Evolutionary conservation across 2,113 vertebrate species (phyloP).

Genomic region (Laterallus jamaicensis): DNA sequence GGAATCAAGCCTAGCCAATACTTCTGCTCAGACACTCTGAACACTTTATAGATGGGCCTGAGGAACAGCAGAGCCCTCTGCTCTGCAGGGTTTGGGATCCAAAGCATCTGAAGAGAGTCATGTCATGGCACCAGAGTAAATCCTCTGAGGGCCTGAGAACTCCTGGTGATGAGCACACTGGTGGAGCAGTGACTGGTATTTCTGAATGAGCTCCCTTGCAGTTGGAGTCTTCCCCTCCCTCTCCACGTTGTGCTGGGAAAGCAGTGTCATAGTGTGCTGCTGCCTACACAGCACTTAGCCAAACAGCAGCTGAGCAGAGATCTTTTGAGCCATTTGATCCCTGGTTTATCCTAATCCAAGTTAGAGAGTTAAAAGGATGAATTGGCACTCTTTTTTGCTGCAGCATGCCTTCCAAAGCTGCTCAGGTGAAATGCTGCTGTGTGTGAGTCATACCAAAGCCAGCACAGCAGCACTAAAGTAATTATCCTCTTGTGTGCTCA

Average conservation of each 20-base stretch:
- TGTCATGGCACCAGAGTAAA: not conserved
- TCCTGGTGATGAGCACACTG: not conserved
- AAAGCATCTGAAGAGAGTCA: not conserved
- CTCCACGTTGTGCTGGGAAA: not conserved
- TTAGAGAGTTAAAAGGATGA: not conserved
- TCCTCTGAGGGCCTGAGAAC: not conserved
- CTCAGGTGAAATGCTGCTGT: not conserved
- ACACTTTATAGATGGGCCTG: not conserved
- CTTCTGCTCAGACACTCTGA: not conserved
- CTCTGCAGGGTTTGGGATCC: not conserved
- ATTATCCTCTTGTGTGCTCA: not conserved
- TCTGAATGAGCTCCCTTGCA: not conserved
- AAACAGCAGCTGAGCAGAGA: not conserved
- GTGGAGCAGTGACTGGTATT: not conserved
- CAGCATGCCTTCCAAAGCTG: not conserved
- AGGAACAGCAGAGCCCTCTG: not conserved
- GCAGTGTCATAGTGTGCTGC: not conserved
- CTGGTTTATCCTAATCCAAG: not conserved
- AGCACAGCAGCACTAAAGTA: not conserved
- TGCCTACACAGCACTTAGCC: not conserved
- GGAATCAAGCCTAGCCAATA: not conserved
- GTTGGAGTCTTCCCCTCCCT: not conserved
- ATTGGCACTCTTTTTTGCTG: not conserved
- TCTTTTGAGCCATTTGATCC: not conserved
- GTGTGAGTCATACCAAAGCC: not conserved